Evolutionary conservation across 2,888 invertebrate genomes (phyloP), one percentile per base, ranked within the genome.

Genomic region (Dynastes tityus): DNA sequence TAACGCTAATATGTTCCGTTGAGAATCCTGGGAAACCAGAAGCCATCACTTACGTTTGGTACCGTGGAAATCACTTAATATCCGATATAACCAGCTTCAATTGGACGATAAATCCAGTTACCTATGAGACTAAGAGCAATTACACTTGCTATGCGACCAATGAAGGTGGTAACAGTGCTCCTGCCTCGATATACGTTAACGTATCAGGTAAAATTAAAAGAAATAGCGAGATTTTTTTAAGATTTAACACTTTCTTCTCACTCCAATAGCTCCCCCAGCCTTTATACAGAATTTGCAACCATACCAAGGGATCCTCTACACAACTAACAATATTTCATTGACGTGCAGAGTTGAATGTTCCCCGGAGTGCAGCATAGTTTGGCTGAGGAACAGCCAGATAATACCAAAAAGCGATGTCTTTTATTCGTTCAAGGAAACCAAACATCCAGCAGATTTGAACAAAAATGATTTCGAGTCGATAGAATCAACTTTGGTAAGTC

Each of bases 311-410:
- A 93, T 94, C 63, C 89, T 95, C 13, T 95, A 94, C 88, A 95
- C 95, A 77, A 93, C 95, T 11, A 89, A 90, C 75, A 90, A 91
- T 83, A 91, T 93, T 77, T 92, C 91, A 77, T 90, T 97, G 16
- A 94, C 95, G 1, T 97, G 97, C 87, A 93, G 96, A 81, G 95
- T 97, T 76, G 97, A 97, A 87, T 97, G 97, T 86, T 95, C 94
- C 9, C 97, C 97, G 0, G 91, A 94, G 51, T 97, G 97, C 89
- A 92, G 93, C 81, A 94, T 97, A 78, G 91, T 93, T 32, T 97
- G 97, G 97, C 91, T 94, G 82, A 96, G 95, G 86, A 94, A 96
- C 85, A 95, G 94, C 2, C 89, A 91, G 37, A 91, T 92, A 9
- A 93, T 97, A 82, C 92, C 94, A 82, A 87, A 89, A 77, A 84